A percentile compares a stretch with the other conserved stretches of the same genome.
phyloP scores from a whole-genome alignment of 2,797 vertebrate species.

The Enteromius paludinosus region DNA sequence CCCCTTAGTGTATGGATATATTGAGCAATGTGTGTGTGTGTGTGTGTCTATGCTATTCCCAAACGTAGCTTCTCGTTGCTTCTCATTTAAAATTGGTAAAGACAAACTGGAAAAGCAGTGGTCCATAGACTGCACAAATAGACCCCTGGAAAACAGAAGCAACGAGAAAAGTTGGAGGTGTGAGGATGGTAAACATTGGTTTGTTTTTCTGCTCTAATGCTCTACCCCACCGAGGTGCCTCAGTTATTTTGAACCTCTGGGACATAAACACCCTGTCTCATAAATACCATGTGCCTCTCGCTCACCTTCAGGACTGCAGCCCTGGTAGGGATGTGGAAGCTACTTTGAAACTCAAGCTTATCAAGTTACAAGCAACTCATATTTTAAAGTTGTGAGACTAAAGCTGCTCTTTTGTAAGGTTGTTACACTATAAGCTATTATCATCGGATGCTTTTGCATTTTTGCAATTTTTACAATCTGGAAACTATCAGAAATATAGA shows the following conservation, averaged over 20 bases:
- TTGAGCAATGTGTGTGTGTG: neutral
- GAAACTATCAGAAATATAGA: neutral
- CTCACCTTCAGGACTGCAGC: neutral
- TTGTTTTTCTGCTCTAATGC: slow-evolving; percentile 55
- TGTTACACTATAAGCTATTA: neutral
- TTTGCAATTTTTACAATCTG: neutral
- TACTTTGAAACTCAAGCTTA: slow-evolving; percentile 13
- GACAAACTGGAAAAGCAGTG: slow-evolving; percentile 37
- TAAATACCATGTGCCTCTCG: slow-evolving; percentile 10
- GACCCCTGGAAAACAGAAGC: slow-evolving; percentile 15
- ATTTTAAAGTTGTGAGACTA: neutral
- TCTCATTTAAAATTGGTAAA: slow-evolving; percentile 38
- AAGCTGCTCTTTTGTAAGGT: neutral
- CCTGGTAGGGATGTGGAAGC: neutral
- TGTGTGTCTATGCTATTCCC: neutral
- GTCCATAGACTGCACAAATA: slow-evolving; percentile 49
- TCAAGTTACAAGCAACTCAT: slow-evolving; percentile 6
- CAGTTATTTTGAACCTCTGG: slow-evolving; percentile 54
- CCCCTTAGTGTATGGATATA: slow-evolving; percentile 8
- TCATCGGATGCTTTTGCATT: neutral
- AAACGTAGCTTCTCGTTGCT: slow-evolving; percentile 12
- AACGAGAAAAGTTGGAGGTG: slow-evolving; percentile 15
- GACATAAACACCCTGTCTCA: slow-evolving; percentile 46
- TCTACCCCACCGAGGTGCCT: slow-evolving; percentile 46
- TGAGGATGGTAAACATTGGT: slow-evolving; percentile 43